Conservation (phyloP, 2,888 invertebrate genomes). For the Drosophila macrospina region DNA sequence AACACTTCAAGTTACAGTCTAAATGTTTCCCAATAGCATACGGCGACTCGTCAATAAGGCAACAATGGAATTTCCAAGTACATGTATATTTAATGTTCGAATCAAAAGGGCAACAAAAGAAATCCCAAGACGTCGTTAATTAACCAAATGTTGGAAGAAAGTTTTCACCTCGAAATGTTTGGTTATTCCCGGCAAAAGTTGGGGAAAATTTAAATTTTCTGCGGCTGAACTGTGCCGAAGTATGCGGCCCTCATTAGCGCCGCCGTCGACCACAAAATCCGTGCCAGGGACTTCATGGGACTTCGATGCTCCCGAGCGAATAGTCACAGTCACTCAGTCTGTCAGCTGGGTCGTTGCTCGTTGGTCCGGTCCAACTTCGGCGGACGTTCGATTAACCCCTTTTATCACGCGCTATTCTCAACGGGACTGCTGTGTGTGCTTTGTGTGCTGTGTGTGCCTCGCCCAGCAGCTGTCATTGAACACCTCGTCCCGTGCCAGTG, state of each 20-base stretch:
- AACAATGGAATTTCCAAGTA: conserved; percentile 36
- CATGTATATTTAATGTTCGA: conserved; percentile 60
- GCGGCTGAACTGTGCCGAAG: not conserved
- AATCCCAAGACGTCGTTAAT: conserved; percentile 77
- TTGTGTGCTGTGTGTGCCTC: conserved; percentile 5
- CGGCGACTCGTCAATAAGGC: conserved; percentile 21
- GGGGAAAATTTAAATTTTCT: conserved; percentile 36
- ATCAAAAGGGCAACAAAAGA: conserved; percentile 60
- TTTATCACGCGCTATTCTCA: conserved; percentile 78
- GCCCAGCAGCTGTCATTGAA: conserved; percentile 65
- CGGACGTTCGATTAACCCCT: conserved; percentile 74
- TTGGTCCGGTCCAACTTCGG: conserved; percentile 26
- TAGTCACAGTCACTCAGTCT: conserved; percentile 19
- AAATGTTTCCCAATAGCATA: conserved; percentile 59
- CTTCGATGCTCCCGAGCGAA: conserved; percentile 56
- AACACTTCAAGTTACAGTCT: conserved; percentile 28
- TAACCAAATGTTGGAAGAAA: conserved; percentile 71
- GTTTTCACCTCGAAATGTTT: conserved; percentile 31
- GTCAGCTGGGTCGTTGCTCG: conserved; percentile 14
- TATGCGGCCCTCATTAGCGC: conserved; percentile 52
- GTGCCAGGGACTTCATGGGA: conserved; percentile 26
- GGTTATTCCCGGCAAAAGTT: conserved; percentile 25
- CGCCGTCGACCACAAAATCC: conserved; percentile 48
- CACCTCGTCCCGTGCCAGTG: conserved; percentile 23
- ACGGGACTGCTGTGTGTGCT: conserved; percentile 49